A percentile compares a stretch with the other conserved stretches of the same genome.
These are phyloP conservation scores for Chymomyza fuscimana DNA, from an alignment of 2,888 invertebrate genomes.

Conservation along the genomic window DNA sequence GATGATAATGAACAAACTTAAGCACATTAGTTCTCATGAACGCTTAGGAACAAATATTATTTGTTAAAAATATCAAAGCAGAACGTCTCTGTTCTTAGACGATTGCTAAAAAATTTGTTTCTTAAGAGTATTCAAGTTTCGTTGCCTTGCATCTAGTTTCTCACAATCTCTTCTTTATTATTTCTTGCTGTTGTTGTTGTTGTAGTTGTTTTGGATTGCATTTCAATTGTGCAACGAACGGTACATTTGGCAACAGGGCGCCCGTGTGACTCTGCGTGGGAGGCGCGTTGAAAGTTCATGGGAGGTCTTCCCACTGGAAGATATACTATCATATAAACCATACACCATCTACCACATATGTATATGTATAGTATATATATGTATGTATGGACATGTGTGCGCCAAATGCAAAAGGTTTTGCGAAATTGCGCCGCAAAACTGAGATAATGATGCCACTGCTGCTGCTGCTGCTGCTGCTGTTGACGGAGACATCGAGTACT, in stretches of 20 bases:
- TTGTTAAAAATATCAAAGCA: no score
- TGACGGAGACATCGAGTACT: neutral
- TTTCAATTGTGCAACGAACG: conserved; percentile 71
- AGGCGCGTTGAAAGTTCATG: conserved; percentile 63
- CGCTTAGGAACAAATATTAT: no score
- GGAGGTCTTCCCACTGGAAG: conserved; percentile 48
- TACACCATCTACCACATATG: neutral
- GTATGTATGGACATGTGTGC: neutral
- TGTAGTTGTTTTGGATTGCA: conserved; percentile 55
- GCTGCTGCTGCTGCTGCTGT: no score
- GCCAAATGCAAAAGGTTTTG: conserved; percentile 10
- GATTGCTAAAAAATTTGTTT: neutral
- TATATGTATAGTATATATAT: neutral
- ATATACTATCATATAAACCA: neutral
- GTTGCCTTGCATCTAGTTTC: neutral
- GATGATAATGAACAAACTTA: no score
- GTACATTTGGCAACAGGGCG: conserved; percentile 50
- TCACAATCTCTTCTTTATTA: neutral
- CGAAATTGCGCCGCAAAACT: conserved; percentile 10
- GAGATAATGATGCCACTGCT: neutral
- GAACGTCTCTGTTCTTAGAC: no score
- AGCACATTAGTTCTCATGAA: no score
- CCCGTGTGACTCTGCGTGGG: conserved; percentile 47
- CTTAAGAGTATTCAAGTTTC: neutral
- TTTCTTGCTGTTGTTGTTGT: conserved; percentile 18